phyloP scores from a whole-genome alignment of 2,113 vertebrate species.

The Myxocyprinus asiaticus region DNA sequence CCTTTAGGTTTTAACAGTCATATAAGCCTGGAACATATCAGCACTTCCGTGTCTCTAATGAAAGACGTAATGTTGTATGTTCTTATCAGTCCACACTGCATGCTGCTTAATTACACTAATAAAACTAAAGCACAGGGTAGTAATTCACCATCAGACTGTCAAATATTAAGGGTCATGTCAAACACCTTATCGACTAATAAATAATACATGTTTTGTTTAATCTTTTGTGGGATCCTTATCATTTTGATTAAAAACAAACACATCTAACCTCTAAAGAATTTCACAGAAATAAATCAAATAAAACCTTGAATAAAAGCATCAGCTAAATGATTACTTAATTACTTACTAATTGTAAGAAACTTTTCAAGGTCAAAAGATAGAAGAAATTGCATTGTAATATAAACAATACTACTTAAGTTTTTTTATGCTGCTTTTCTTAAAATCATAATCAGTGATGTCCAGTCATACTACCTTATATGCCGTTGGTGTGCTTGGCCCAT shows the following conservation, averaged over 20 bases:
- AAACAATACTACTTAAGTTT: no score
- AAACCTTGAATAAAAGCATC: no score
- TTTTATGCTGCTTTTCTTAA: no score
- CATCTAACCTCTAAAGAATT: no score
- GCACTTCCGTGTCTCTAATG: background rate
- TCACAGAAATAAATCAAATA: no score
- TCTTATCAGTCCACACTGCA: conserved; percentile 16
- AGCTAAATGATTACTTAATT: no score
- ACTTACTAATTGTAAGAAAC: no score
- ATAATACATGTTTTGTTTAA: background rate
- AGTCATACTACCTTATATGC: no score
- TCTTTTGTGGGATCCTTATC: conserved; percentile 10
- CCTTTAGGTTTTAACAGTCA: background rate
- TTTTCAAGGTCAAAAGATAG: no score
- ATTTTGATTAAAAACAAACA: conserved; percentile 28
- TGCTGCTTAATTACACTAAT: conserved; percentile 13
- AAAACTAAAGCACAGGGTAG: background rate
- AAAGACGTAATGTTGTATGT: background rate
- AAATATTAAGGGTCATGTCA: background rate
- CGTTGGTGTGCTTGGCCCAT: no score
- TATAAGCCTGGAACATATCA: background rate
- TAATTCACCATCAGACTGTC: background rate
- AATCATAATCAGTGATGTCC: no score
- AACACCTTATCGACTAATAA: conserved; percentile 25
- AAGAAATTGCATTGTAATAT: no score